Evolutionary conservation across 2,113 vertebrate species (phyloP).

Genomic region (Stegostoma tigrinum): DNA sequence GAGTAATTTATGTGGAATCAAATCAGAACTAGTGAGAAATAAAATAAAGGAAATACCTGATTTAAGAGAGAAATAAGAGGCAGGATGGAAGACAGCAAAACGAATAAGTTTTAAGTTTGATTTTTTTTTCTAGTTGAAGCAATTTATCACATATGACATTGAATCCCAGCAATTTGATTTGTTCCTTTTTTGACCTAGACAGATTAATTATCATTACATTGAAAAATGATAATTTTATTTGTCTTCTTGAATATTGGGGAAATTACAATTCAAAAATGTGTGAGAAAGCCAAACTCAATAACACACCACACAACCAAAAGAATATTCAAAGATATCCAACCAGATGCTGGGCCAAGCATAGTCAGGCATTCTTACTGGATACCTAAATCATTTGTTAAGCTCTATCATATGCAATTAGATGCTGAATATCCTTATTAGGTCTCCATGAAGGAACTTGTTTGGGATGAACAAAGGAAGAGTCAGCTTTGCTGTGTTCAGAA

Average conservation of each 20-base stretch:
- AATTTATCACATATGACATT: background rate
- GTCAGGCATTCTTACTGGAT: background rate
- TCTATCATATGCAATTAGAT: background rate
- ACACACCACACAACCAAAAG: background rate
- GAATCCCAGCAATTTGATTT: background rate
- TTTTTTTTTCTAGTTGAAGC: background rate
- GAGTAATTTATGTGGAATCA: background rate
- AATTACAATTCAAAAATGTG: background rate
- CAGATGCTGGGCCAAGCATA: background rate
- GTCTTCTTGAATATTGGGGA: background rate
- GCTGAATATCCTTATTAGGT: background rate
- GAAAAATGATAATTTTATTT: background rate
- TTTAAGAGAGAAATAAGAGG: background rate
- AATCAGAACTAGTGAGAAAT: background rate
- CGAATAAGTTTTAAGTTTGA: background rate
- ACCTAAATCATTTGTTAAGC: background rate
- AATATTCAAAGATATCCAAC: background rate
- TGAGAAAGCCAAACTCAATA: background rate
- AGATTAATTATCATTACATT: background rate
- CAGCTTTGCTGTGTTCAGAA: background rate
- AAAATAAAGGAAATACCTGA: background rate
- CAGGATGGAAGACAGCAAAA: background rate
- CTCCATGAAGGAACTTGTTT: background rate
- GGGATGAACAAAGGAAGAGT: background rate
- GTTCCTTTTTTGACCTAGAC: background rate